Evolutionary conservation across 2,888 invertebrate species (phyloP).

Genomic region (Limulus polyphemus): DNA sequence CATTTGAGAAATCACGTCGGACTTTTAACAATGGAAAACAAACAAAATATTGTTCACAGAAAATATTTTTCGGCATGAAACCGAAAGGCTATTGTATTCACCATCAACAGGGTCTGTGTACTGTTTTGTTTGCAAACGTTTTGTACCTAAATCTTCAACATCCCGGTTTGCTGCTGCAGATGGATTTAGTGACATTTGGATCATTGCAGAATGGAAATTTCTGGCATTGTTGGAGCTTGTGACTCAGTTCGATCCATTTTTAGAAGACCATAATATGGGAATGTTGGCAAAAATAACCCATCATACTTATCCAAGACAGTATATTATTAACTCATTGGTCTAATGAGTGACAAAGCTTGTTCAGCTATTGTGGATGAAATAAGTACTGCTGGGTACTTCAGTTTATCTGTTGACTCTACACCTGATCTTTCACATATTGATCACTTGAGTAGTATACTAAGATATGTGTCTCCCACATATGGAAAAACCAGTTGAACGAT

Average conservation of each 20-base stretch:
- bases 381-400: background rate
- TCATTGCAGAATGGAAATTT: conserved; percentile 30
- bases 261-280: conserved; percentile 29
- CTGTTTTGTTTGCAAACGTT: no score
- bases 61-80: no score
- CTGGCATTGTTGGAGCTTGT: conserved; percentile 30
- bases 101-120: no score
- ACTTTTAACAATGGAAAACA: no score
- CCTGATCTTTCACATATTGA: conserved; percentile 22
- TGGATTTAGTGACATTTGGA: conserved; percentile 28
- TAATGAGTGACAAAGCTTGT: background rate
- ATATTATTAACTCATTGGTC: conserved; percentile 30
- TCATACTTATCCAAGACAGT: conserved; percentile 31
- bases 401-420: conserved; percentile 18
- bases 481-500: background rate
- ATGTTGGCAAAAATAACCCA: conserved; percentile 28
- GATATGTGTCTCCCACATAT: conserved; percentile 7
- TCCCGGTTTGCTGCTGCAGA: no score
- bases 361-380: background rate
- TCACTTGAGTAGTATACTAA: conserved; percentile 14
- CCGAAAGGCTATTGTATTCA: no score
- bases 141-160: no score
- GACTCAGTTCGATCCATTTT: conserved; percentile 31
- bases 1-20: no score
- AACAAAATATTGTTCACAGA: no score